Evolutionary conservation across 2,113 vertebrate species (phyloP), one percentile per base, ranked within the genome.

Genomic region (Atlantisia rogersi): DNA sequence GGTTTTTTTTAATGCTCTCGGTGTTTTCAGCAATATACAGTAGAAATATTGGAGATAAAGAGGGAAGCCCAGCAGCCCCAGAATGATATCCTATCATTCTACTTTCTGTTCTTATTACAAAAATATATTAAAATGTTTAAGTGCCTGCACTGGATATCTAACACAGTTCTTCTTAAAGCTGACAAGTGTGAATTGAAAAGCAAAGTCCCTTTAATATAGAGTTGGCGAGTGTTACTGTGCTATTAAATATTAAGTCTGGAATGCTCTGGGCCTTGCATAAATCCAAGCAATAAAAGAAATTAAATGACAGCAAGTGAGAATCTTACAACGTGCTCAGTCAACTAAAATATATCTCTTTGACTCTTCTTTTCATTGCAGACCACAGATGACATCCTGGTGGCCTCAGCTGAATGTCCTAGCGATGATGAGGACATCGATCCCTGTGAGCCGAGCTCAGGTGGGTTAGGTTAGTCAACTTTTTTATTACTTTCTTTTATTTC

Each of bases 401-500:
- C 99, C 62, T 99, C 99, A 1, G 99, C 99, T 26, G 99, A 99
- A 98, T 99, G 99, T 98, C 99, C 99, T 59, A 99, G 99, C 3
- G 99, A 99, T 65, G 99, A 99, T 1, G 99, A 99, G 98, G 99
- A 99, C 98, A 99, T 99, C 91, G 99, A 99, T 98, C 99, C 99
- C 97, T 99, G 99, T 99, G 99, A 99, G 99, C 99, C 99, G 93
- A 99, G 99, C 99, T 99, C 99, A 99, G 99, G 99, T 99, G 99
- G 99, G 99, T 99, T 99, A 99, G 99, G 99, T 99, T 99, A 99
- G 99, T 99, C 99, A 98, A 98, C 98, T 99, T 99, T 99, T 99
- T 98, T 99, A 98, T 98, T 99, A 98, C 98, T 98, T 98, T 95
- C 93, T 98, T 98, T 98, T 98, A 94, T 96, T 98, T 97, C 97